Conservation (phyloP, 2,888 invertebrate genomes). For the Lysandra bellargus region DNA sequence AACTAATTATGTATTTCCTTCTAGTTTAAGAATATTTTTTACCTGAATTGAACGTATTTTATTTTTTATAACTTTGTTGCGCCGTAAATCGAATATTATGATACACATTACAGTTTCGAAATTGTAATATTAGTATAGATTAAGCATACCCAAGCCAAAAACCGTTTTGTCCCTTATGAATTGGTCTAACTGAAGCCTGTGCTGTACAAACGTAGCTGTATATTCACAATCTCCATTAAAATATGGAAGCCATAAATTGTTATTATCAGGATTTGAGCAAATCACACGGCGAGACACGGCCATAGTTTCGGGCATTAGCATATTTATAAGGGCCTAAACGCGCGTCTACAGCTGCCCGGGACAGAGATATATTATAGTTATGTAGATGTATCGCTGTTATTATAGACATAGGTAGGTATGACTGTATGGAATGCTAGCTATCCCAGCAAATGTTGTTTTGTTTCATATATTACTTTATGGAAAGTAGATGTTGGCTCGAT, state of each 20-base stretch:
- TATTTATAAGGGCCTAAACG: conserved; percentile 8
- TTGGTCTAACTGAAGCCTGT: not conserved
- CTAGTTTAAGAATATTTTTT: too few species aligned
- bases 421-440: not conserved
- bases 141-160: not conserved
- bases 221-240: not conserved
- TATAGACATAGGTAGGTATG: not conserved
- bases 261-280: conserved; percentile 12
- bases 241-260: conserved; percentile 2
- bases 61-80: too few species aligned
- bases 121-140: too few species aligned
- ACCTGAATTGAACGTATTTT: too few species aligned
- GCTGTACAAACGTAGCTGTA: not conserved
- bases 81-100: too few species aligned
- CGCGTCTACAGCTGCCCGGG: not conserved
- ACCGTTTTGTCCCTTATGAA: not conserved
- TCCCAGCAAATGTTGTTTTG: not conserved
- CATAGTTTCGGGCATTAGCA: conserved; percentile 10
- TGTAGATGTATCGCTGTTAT: not conserved
- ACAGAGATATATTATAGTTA: not conserved
- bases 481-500: too few species aligned
- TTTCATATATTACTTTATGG: too few species aligned
- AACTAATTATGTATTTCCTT: too few species aligned
- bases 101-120: too few species aligned
- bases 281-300: not conserved